Conservation (phyloP, 2,797 vertebrate genomes). For the Percopsis omiscomaycus region DNA sequence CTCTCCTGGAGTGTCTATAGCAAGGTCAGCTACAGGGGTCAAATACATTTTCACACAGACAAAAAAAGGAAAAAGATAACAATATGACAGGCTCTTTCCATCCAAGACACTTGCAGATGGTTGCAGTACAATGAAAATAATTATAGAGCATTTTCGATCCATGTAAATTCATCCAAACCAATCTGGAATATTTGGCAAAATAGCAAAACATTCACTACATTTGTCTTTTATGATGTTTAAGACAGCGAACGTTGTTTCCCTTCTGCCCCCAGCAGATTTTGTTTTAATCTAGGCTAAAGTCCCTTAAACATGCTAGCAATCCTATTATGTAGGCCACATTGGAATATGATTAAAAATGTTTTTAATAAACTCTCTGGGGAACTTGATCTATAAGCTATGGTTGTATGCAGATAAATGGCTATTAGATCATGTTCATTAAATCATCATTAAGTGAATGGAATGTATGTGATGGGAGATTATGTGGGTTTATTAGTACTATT, state of each 20-base stretch:
- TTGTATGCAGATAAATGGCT: slow-evolving; percentile 1
- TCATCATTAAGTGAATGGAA: slow-evolving; percentile 33
- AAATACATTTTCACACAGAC: background rate
- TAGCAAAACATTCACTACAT: background rate
- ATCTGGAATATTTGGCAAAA: too few species aligned
- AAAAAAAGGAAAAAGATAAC: too few species aligned
- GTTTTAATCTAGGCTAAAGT: background rate
- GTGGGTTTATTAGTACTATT: slow-evolving; percentile 19
- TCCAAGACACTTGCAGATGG: background rate
- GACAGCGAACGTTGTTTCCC: background rate
- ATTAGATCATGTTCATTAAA: slow-evolving; percentile 34
- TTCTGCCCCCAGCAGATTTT: background rate
- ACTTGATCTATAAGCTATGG: background rate
- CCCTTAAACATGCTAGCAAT: background rate
- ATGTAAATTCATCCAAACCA: too few species aligned
- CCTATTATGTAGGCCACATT: background rate
- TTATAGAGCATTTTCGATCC: too few species aligned
- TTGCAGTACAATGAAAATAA: background rate
- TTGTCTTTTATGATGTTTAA: background rate
- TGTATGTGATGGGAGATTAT: slow-evolving; percentile 27
- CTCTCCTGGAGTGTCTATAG: slow-evolving; percentile 94
- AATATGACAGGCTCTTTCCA: background rate
- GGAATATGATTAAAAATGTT: background rate
- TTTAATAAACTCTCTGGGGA: slow-evolving; percentile 5
- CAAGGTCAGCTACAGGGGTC: slow-evolving; percentile 79